Conservation (phyloP, 2,113 vertebrate genomes). For the Barbus barbus region DNA sequence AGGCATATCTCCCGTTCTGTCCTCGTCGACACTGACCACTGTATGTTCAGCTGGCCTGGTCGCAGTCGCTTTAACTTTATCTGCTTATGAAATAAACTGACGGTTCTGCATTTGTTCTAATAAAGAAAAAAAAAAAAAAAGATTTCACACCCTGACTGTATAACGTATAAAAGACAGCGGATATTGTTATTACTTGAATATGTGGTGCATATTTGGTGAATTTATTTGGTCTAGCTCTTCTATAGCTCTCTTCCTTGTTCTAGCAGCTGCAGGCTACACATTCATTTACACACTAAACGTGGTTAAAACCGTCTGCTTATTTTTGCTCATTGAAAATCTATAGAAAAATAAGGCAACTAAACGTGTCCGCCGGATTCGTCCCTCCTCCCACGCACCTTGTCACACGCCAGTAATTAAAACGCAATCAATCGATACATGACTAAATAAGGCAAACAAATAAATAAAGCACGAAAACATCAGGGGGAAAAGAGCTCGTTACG, state of each 20-base stretch:
- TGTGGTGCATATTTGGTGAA: constrained; percentile 68
- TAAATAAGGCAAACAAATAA: constrained; percentile 67
- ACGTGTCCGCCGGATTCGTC: constrained; percentile 69
- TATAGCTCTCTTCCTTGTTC: constrained; percentile 58
- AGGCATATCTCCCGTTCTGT: constrained; percentile 14
- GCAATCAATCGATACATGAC: constrained; percentile 80
- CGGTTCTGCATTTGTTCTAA: constrained; percentile 20
- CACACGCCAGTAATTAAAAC: constrained; percentile 82
- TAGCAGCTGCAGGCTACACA: constrained; percentile 69
- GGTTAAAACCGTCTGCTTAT: constrained; percentile 55
- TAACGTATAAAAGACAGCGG: constrained; percentile 61
- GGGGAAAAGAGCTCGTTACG: constrained; percentile 45
- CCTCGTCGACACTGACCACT: background rate
- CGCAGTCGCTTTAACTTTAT: constrained; percentile 68
- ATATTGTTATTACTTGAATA: constrained; percentile 67
- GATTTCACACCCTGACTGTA: constrained; percentile 18
- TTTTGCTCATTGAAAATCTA: constrained; percentile 2
- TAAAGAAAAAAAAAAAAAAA: constrained; percentile 35
- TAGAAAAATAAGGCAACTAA: constrained; percentile 65
- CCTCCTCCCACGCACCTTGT: constrained; percentile 70
- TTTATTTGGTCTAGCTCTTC: constrained; percentile 65
- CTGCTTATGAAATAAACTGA: constrained; percentile 63
- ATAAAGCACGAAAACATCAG: constrained; percentile 55
- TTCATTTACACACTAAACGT: constrained; percentile 62
- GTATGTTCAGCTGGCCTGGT: constrained; percentile 67